Evolutionary conservation across 2,888 invertebrate species (phyloP), one percentile per base, ranked within the genome.

Genomic region (Tridacna gigas): DNA sequence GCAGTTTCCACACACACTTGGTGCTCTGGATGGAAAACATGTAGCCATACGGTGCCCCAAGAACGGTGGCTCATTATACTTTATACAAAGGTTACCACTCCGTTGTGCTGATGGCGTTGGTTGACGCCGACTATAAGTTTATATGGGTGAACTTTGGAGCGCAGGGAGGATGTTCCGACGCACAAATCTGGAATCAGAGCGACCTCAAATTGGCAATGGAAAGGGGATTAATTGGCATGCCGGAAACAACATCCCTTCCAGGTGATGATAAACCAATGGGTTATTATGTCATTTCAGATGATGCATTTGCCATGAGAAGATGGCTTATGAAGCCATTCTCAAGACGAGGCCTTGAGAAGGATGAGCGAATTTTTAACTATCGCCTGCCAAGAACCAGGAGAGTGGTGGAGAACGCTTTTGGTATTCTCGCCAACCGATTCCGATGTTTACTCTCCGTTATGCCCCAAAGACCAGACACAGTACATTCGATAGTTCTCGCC

Each of bases 101-200:
- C 11, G 51, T 85, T 45, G 80, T 88, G 9, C 75, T 86, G 51
- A 37, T 86, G 74, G 84, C 81, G 48, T 67, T 86, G 60, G 83
- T 84, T 7, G 84, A 88, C 66, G 82, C 86, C 26, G 83, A 88
- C 66, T 88, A 88, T 73, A 81, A 82, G 37, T 88, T 88, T 69
- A 11, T 20, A 13, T 88, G 81, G 82, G 77, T 80, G 15, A 63
- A 82, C 63, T 48, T 83, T 47, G 86, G 82, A 28, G 73, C 74
- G 3, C 60, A 71, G 26, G 85, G 86, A 5, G 25, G 48, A 47
- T 47, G 65, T 56, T 88, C 84, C 48, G 86, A 88, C 51, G 80
- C 74, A 37, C 79, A 81, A 48, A 76, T 88, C 25, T 88, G 77
- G 71, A 88, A 85, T 47, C 73, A 78, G 74, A 79, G 69, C 26